Evolutionary conservation across 2,797 vertebrate genomes (phyloP).

Genomic region (Buceros bicornis): DNA sequence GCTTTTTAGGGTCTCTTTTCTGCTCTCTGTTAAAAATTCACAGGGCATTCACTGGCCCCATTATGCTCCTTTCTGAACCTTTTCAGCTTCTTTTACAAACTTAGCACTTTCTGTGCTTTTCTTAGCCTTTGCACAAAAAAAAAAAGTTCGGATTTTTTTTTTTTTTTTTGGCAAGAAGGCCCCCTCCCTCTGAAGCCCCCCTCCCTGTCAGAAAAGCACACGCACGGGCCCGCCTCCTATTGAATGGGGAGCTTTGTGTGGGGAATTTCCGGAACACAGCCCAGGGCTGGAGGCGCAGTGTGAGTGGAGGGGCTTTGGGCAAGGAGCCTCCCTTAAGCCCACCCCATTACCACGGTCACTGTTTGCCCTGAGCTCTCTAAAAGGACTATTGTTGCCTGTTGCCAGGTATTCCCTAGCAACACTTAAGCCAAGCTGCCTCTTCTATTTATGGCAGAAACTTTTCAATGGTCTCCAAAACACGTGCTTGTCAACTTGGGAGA

Average conservation of each 20-base stretch:
- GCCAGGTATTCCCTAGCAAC: slow-evolving; percentile 89
- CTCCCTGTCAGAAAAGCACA: slow-evolving; percentile 80
- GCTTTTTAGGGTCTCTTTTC: slow-evolving; percentile 84
- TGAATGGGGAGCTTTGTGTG: slow-evolving; percentile 84
- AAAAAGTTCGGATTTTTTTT: neutral
- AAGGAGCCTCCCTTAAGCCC: slow-evolving; percentile 84
- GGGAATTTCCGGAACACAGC: slow-evolving; percentile 88
- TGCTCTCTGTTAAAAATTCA: slow-evolving; percentile 86
- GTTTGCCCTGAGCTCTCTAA: slow-evolving; percentile 87
- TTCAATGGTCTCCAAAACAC: slow-evolving; percentile 87
- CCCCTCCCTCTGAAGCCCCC: slow-evolving; percentile 55
- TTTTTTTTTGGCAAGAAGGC: slow-evolving; percentile 68
- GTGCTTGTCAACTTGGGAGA: slow-evolving; percentile 85
- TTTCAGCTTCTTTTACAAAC: slow-evolving; percentile 87
- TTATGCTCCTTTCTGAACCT: slow-evolving; percentile 84
- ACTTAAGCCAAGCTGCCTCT: slow-evolving; percentile 84
- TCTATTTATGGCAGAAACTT: slow-evolving; percentile 86
- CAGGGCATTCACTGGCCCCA: slow-evolving; percentile 79
- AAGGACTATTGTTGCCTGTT: slow-evolving; percentile 86
- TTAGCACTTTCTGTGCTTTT: slow-evolving; percentile 84
- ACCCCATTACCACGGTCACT: slow-evolving; percentile 88
- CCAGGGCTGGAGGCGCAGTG: slow-evolving; percentile 81
- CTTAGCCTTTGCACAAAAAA: slow-evolving; percentile 70
- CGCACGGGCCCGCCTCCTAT: slow-evolving; percentile 81
- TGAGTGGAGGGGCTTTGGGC: slow-evolving; percentile 80